These are phyloP conservation scores for Artibeus lituratus DNA, from an alignment of 2,797 vertebrate species.

Conservation along the genomic window DNA sequence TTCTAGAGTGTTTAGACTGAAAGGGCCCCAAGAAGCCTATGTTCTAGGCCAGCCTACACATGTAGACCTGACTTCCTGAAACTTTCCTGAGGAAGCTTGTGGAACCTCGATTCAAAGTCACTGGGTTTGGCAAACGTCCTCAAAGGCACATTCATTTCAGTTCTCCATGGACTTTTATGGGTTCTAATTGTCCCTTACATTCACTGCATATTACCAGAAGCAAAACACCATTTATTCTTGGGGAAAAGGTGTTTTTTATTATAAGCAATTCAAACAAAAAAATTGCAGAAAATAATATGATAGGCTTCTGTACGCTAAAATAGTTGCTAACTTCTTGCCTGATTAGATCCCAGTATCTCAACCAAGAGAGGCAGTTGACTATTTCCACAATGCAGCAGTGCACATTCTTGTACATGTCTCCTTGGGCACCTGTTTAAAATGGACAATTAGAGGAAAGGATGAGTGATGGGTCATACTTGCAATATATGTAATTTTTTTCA, in stretches of 20 bases:
- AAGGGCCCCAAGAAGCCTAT: not conserved
- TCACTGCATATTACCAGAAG: not conserved
- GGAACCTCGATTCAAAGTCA: not conserved
- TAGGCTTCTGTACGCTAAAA: not conserved
- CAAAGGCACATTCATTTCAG: not conserved
- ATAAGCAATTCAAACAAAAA: conserved; percentile 11
- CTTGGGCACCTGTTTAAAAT: not conserved
- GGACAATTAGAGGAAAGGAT: not conserved
- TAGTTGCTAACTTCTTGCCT: conserved; percentile 10
- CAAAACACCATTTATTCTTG: conserved; percentile 10
- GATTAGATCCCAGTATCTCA: conserved; percentile 8
- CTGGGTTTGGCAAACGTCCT: not conserved
- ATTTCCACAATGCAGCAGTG: not conserved
- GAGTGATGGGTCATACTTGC: not conserved
- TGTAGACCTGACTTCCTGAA: conserved; percentile 5
- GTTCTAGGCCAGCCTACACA: not conserved
- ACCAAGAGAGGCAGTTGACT: not conserved
- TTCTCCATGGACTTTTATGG: not conserved
- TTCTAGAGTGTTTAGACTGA: conserved; percentile 40
- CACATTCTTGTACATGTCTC: not conserved
- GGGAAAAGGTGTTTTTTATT: not conserved
- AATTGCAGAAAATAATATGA: not conserved
- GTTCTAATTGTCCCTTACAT: conserved; percentile 4
- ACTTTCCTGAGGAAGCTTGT: not conserved
- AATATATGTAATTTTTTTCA: not conserved